Evolutionary conservation across 2,888 invertebrate species (phyloP).

Genomic region (Drosophila atroscutellata): DNA sequence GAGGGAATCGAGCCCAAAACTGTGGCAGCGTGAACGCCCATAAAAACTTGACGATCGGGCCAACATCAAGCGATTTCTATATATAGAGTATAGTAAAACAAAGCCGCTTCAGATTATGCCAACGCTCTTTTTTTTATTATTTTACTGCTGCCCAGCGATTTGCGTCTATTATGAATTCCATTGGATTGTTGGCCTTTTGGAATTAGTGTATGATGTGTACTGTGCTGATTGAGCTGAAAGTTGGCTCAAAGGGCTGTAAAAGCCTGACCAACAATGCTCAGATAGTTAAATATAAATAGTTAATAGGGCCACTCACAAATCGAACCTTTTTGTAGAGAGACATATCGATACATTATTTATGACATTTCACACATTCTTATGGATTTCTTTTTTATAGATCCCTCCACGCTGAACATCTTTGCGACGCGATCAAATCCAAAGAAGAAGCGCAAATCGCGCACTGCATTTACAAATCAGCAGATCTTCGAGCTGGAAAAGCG

Average conservation of each 20-base stretch:
- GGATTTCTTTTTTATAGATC: slow-evolving; percentile 86
- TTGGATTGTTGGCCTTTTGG: slow-evolving; percentile 26
- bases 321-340: slow-evolving; percentile 10
- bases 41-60: slow-evolving; percentile 57
- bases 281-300: slow-evolving; percentile 18
- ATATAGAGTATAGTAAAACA: slow-evolving; percentile 32
- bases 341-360: slow-evolving; percentile 26
- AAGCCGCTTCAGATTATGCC: slow-evolving; percentile 43
- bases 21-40: slow-evolving; percentile 42
- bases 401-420: slow-evolving; percentile 95
- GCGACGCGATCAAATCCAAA: slow-evolving; percentile 96
- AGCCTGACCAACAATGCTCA: slow-evolving; percentile 15
- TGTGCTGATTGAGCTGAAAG: slow-evolving; percentile 62
- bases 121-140: slow-evolving; percentile 32
- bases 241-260: slow-evolving; percentile 48
- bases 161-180: slow-evolving; percentile 65
- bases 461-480: slow-evolving; percentile 99
- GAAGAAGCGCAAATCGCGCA: slow-evolving; percentile 98
- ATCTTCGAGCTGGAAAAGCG: slow-evolving; percentile 98
- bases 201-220: slow-evolving; percentile 45
- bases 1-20: slow-evolving; percentile 10
- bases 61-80: slow-evolving; percentile 48
- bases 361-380: slow-evolving; percentile 25
- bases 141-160: slow-evolving; percentile 37
- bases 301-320: slow-evolving; percentile 32